Conservation (phyloP, 2,888 invertebrate genomes). For the Drosophila pseudotalamancana region DNA sequence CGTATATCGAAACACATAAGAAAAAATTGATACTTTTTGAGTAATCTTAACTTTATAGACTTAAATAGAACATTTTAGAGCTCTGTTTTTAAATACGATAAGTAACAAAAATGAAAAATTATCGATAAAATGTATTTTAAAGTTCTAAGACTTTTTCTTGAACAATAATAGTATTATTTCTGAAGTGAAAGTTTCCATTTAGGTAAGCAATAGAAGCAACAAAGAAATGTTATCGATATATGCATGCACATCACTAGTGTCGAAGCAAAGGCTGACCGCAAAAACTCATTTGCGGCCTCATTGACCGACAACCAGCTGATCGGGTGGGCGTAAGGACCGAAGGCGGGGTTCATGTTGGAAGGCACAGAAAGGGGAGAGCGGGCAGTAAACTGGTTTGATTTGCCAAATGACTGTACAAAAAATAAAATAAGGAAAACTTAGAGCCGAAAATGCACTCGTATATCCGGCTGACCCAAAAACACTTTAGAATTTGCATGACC, state of each 20-base stretch:
- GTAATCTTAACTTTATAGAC: too few relatives aligned
- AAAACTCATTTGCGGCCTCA: conserved; percentile 57
- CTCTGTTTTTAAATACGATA: too few relatives aligned
- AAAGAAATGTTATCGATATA: conserved; percentile 6
- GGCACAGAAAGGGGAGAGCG: background rate
- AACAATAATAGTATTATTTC: too few relatives aligned
- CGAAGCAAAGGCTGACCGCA: conserved; percentile 47
- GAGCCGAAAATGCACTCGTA: conserved; percentile 36
- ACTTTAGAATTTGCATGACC: conserved; percentile 63
- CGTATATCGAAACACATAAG: background rate
- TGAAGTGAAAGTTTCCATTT: too few relatives aligned
- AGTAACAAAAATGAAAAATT: too few relatives aligned
- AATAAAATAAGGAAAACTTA: conserved; percentile 1
- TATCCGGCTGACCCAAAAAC: conserved; percentile 70
- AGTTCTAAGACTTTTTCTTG: too few relatives aligned
- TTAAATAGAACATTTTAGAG: too few relatives aligned
- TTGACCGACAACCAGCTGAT: conserved; percentile 1
- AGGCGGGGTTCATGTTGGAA: too few relatives aligned
- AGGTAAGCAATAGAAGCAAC: too few relatives aligned
- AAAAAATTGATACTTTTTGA: too few relatives aligned
- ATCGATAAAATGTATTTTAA: background rate
- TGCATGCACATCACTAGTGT: background rate
- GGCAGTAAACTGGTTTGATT: background rate
- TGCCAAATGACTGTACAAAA: conserved; percentile 25
- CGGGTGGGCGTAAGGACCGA: background rate